These are phyloP conservation scores for Chelonus insularis DNA, from an alignment of 1,140 invertebrate species.

Conservation along the genomic window DNA sequence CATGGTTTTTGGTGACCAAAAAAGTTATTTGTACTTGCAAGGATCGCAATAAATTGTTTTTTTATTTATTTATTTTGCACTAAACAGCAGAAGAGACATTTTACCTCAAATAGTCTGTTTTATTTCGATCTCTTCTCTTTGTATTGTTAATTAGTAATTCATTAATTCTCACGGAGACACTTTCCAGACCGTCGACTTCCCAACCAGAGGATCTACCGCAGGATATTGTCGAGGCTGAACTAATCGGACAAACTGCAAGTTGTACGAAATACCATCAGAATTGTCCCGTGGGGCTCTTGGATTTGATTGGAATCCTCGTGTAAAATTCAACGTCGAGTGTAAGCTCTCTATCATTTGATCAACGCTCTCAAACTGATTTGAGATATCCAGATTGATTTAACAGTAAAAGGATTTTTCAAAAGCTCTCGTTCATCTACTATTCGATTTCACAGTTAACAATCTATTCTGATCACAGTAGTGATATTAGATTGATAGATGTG, in stretches of 20 bases:
- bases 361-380: neutral
- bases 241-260: conserved; percentile 50
- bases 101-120: too few relatives aligned
- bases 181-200: conserved; percentile 52
- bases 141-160: too few relatives aligned
- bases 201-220: conserved; percentile 46
- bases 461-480: neutral
- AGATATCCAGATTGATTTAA: neutral
- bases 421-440: conserved; percentile 15
- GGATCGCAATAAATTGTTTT: too few relatives aligned
- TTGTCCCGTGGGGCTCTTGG: conserved; percentile 56
- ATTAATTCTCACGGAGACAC: neutral
- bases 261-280: conserved; percentile 51
- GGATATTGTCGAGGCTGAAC: conserved; percentile 53
- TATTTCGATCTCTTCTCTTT: too few relatives aligned
- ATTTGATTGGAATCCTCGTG: conserved; percentile 50
- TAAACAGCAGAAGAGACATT: too few relatives aligned
- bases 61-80: too few relatives aligned
- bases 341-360: neutral
- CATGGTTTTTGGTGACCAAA: too few relatives aligned
- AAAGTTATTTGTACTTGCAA: too few relatives aligned
- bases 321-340: conserved; percentile 29
- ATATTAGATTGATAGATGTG: neutral
- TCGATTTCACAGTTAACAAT: conserved; percentile 15
- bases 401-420: conserved; percentile 21